A percentile compares a stretch with the other conserved stretches of the same genome.
Evolutionary conservation across 2,113 vertebrate species (phyloP).

Genomic region (Eidolon helvum): DNA sequence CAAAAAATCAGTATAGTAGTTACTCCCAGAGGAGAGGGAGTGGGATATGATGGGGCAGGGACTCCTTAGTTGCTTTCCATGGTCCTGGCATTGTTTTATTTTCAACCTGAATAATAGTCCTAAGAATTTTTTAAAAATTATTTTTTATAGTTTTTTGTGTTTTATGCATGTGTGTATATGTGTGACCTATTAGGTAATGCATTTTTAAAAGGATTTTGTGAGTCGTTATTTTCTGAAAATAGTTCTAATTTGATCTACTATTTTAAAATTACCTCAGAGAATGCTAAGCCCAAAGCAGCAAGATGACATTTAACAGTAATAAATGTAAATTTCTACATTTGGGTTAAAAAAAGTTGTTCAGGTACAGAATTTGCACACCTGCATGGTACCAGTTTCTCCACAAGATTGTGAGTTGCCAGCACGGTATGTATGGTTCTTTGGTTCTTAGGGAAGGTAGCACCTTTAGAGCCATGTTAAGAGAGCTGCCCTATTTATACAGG

Average conservation of each 20-base stretch:
- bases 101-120: background rate
- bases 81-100: background rate
- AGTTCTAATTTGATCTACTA: conserved; percentile 18
- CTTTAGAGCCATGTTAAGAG: background rate
- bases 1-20: background rate
- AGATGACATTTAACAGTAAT: conserved; percentile 22
- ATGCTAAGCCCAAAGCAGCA: background rate
- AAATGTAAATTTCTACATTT: conserved; percentile 36
- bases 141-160: background rate
- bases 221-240: conserved; percentile 42
- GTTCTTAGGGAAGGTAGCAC: background rate
- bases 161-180: background rate
- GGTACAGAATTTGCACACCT: background rate
- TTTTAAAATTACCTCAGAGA: conserved; percentile 50
- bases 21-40: background rate
- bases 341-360: background rate
- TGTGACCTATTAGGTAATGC: background rate
- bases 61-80: background rate
- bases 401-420: background rate
- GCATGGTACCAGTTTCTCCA: background rate
- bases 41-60: background rate
- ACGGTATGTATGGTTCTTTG: background rate
- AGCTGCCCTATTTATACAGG: background rate
- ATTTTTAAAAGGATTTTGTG: conserved; percentile 7
- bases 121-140: background rate